A percentile compares a stretch with the other conserved stretches of the same genome.
These are phyloP conservation scores for Argyresthia goedartella DNA, from an alignment of 2,888 invertebrate genomes.

Conservation along the genomic window DNA sequence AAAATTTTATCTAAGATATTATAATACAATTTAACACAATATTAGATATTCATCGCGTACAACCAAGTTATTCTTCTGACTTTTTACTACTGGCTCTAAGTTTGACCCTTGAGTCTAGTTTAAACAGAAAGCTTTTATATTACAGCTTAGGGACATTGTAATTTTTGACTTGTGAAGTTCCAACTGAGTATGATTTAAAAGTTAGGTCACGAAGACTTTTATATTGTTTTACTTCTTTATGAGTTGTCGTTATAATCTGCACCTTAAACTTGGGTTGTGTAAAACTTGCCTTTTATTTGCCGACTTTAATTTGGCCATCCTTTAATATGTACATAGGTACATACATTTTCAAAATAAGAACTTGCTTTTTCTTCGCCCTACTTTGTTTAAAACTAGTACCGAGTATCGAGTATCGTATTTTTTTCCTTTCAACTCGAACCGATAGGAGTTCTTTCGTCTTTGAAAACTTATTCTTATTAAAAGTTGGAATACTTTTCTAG, in stretches of 20 bases:
- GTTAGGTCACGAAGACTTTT: neutral
- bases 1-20: no score
- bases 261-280: no score
- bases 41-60: no score
- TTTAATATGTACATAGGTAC: neutral
- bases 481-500: slow-evolving; percentile 5
- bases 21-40: no score
- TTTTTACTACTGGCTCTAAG: slow-evolving; percentile 5
- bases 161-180: slow-evolving; percentile 48
- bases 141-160: slow-evolving; percentile 57
- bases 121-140: slow-evolving; percentile 48
- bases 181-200: slow-evolving; percentile 18
- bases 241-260: no score
- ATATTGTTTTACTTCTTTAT: neutral
- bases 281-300: neutral
- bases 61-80: neutral
- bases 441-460: neutral
- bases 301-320: neutral
- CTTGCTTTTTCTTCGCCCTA: neutral
- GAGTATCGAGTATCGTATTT: no score
- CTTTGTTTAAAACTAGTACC: no score
- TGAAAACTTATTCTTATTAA: slow-evolving; percentile 2
- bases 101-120: slow-evolving; percentile 24
- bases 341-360: neutral
- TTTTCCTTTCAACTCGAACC: no score